Conservation (phyloP, 2,888 invertebrate species). For the Nipponacmea schrenckii region DNA sequence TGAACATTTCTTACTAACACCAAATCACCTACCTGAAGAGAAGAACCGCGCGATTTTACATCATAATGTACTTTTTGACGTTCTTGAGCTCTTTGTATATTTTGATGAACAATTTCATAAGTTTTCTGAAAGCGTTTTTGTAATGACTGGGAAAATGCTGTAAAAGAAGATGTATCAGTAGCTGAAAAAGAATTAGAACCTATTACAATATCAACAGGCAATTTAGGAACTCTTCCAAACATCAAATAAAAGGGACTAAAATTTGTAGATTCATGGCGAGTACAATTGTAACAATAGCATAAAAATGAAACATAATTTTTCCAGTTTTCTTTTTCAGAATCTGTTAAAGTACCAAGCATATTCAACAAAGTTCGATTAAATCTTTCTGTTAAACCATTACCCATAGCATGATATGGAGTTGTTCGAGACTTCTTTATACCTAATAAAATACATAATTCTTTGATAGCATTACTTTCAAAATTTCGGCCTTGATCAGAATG, state of each 20-base stretch:
- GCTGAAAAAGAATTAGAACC: neutral
- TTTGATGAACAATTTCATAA: constrained; percentile 6
- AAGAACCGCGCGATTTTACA: constrained; percentile 5
- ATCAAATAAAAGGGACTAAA: constrained; percentile 19
- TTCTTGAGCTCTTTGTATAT: neutral
- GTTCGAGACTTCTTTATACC: neutral
- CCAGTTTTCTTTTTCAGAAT: too few species aligned
- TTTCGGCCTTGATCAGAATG: constrained; percentile 24
- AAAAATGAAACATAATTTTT: neutral
- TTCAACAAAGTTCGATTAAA: neutral
- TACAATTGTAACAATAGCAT: neutral
- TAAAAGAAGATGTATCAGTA: neutral
- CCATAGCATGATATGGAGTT: constrained; percentile 2
- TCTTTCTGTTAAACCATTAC: neutral
- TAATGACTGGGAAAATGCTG: constrained; percentile 5
- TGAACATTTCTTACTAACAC: constrained; percentile 4
- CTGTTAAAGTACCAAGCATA: neutral
- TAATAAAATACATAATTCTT: neutral
- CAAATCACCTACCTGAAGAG: constrained; percentile 10
- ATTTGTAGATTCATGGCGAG: neutral
- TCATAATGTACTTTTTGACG: constrained; percentile 20
- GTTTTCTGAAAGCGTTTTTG: neutral
- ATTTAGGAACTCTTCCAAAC: constrained; percentile 28
- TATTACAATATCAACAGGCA: constrained; percentile 30
- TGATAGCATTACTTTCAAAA: neutral